These are phyloP conservation scores for Idaea dimidiata DNA, from an alignment of 2,888 invertebrate genomes.

Conservation along the genomic window DNA sequence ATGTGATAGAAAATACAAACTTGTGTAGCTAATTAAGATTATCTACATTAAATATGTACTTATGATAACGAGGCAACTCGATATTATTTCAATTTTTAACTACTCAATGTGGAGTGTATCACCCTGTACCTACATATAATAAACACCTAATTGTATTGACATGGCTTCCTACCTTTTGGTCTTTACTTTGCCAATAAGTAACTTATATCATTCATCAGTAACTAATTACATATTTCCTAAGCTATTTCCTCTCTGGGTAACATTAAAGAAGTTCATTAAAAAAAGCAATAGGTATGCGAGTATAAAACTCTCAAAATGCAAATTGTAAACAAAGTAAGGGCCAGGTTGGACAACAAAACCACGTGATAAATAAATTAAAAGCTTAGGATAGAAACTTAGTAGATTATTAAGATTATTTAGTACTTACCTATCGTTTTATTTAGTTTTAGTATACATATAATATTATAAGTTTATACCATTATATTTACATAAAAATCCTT, in stretches of 20 bases:
- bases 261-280: slow-evolving; percentile 3
- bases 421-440: slow-evolving; percentile 48
- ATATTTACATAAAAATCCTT: background rate
- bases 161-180: slow-evolving; percentile 22
- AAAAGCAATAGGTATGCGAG: background rate
- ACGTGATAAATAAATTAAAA: slow-evolving; percentile 74
- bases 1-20: background rate
- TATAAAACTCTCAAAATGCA: slow-evolving; percentile 17
- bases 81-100: slow-evolving; percentile 6
- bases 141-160: slow-evolving; percentile 17
- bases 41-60: slow-evolving; percentile 1
- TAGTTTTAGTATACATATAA: background rate
- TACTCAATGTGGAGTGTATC: background rate
- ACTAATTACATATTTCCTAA: background rate
- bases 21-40: background rate
- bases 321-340: slow-evolving; percentile 6
- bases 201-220: slow-evolving; percentile 2
- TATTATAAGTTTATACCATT: background rate
- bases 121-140: slow-evolving; percentile 7
- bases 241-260: slow-evolving; percentile 9
- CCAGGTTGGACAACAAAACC: slow-evolving; percentile 60
- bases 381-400: slow-evolving; percentile 58
- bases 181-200: slow-evolving; percentile 12
- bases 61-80: background rate
- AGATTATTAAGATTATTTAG: slow-evolving; percentile 23